A percentile compares a stretch with the other conserved stretches of the same genome.
Evolutionary conservation across 37 sponge, comb jelly and placozoan genomes (phyloP).

Genomic region (Trichoplax adhaerens): DNA sequence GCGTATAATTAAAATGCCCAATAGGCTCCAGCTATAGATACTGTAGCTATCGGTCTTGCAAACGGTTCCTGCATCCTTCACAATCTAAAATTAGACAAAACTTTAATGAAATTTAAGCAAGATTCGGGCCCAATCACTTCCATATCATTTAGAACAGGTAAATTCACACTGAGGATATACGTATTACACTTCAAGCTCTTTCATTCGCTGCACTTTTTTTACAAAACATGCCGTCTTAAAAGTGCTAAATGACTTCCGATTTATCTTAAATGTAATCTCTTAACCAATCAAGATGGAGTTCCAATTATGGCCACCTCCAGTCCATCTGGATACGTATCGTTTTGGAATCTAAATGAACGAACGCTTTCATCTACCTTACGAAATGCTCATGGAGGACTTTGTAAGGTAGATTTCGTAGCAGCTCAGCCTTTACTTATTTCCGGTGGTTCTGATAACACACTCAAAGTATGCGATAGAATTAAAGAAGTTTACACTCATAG

Average conservation of each 20-base stretch:
- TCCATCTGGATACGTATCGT: conserved; percentile 66
- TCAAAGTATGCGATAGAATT: conserved; percentile 32
- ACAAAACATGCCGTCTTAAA: background rate
- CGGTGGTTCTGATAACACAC: conserved; percentile 65
- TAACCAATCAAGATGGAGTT: conserved; percentile 40
- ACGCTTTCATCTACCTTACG: conserved; percentile 36
- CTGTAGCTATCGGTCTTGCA: conserved; percentile 68
- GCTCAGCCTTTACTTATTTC: conserved; percentile 73
- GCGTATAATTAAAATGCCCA: no score
- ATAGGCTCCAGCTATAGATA: conserved; percentile 72
- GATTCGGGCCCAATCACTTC: conserved; percentile 86
- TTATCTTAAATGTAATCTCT: background rate
- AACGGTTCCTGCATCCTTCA: conserved; percentile 62
- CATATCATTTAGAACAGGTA: conserved; percentile 79
- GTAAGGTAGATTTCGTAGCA: conserved; percentile 27
- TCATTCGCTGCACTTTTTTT: background rate
- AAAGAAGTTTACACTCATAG: background rate
- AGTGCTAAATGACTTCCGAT: background rate
- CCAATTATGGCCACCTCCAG: conserved; percentile 58
- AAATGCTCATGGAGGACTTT: conserved; percentile 40
- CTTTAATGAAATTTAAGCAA: conserved; percentile 78
- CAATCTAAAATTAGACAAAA: conserved; percentile 65
- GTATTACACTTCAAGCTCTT: background rate
- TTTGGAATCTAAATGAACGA: conserved; percentile 75
- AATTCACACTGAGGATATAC: conserved; percentile 1